Evolutionary conservation across 2,113 vertebrate genomes (phyloP), one percentile per base, ranked within the genome.

Genomic region (Rhabdornis inornatus): DNA sequence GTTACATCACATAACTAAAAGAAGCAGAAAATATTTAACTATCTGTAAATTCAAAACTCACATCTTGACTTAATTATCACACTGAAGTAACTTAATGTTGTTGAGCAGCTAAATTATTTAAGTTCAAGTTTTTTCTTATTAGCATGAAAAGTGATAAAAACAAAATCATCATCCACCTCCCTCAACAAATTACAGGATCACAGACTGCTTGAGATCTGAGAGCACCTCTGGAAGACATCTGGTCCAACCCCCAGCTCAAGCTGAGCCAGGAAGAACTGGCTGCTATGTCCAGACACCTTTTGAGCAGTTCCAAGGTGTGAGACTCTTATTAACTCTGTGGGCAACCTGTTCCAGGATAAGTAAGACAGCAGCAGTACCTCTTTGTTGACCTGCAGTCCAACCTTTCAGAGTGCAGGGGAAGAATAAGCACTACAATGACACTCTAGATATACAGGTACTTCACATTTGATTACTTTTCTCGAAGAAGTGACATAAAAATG

Each of bases 1-100:
- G 94, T 98, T 53, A 98, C 87, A 85, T 98, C 98, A 95, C 79
- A 98, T 93, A 99, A 74, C 99, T 99, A 95, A 92, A 97, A 92
- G 83, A 88, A 94, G 15, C 9, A 78, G 78, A 95, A 97, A 61
- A 87, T 25, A 84, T 23, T 71, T 19, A 92, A 69, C 30, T n/a
- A 89, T 18, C 68, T 77, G 18, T 63, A 83, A 84, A 89, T 61
- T 79, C 22, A 82, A 79, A 95, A 74, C 14, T 75, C 50, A 77
- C 10, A 70, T 49, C 15, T 60, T 82, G 42, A 71, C 22, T 79
- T 72, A 45, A 37, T 37, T 52, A 42, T n/a, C 19, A 40, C 13
- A 60, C 21, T 28, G 44, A 79, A 80, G 86, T 53, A 74, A 78
- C 37, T 21, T 21, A 2, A 50, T 64, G 10, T 50, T n/a, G 17